phyloP scores from a whole-genome alignment of 2,797 vertebrate genomes.

The Lacerta bilineata region DNA sequence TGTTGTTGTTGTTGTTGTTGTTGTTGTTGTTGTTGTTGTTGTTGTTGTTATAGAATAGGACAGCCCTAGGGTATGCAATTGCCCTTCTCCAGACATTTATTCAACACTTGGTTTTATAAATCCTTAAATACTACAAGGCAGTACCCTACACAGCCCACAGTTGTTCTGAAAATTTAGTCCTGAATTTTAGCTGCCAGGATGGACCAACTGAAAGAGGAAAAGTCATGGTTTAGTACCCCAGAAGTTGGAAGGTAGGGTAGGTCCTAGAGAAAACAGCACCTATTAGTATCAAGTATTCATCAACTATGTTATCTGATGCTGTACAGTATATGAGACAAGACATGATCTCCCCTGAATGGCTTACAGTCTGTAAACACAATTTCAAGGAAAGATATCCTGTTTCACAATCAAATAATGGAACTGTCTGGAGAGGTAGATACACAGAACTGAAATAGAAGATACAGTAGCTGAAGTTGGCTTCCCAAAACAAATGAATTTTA shows the following conservation, averaged over 20 bases:
- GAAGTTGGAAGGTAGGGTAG: background rate
- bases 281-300: constrained; percentile 2
- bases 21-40: no score
- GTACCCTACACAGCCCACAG: background rate
- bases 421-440: background rate
- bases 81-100: background rate
- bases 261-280: background rate
- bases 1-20: no score
- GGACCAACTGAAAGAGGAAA: background rate
- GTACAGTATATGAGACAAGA: background rate
- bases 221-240: background rate
- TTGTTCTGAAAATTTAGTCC: background rate
- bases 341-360: background rate
- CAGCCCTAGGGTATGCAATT: background rate
- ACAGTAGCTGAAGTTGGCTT: background rate
- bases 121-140: background rate
- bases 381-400: background rate
- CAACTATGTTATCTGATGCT: background rate
- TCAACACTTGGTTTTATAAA: background rate
- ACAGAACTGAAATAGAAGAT: background rate
- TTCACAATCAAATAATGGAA: background rate
- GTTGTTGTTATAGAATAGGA: no score
- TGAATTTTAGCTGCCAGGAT: background rate
- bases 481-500: background rate
- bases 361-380: constrained; percentile 13